phyloP scores from a whole-genome alignment of 23 tunicate genomes.

The Botrylloides violaceus region DNA sequence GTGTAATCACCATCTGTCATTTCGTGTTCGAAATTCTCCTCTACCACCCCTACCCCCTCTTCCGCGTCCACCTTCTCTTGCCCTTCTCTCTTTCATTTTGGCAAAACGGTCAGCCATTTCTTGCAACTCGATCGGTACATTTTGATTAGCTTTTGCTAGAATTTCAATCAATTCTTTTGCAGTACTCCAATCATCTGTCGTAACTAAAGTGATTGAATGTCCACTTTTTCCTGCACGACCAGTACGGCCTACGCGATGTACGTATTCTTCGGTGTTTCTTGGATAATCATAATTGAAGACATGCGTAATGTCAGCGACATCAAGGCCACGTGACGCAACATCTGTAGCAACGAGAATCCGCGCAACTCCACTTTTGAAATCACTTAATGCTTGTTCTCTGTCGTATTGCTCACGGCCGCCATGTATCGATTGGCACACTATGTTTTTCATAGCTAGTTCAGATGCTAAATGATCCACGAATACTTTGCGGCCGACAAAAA shows the following conservation, averaged over 20 bases:
- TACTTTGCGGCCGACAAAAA: constrained; percentile 63
- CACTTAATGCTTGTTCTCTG: constrained; percentile 79
- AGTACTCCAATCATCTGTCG: constrained; percentile 75
- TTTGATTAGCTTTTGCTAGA: constrained; percentile 70
- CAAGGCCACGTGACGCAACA: constrained; percentile 95
- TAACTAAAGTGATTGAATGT: constrained; percentile 48
- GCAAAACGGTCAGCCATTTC: constrained; percentile 81
- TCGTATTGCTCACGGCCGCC: constrained; percentile 92
- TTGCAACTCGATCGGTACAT: constrained; percentile 60
- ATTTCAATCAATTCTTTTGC: constrained; percentile 73
- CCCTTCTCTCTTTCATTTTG: constrained; percentile 69
- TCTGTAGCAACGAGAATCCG: constrained; percentile 87
- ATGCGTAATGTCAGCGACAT: constrained; percentile 89
- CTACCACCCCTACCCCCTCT: constrained; percentile 32
- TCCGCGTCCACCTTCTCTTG: constrained; percentile 36
- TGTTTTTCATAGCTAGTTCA: constrained; percentile 28
- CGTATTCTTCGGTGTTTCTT: constrained; percentile 94
- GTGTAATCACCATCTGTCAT: background rate
- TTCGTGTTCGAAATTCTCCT: constrained; percentile 3
- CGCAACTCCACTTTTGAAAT: constrained; percentile 61
- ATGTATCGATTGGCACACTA: constrained; percentile 71
- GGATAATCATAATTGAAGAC: constrained; percentile 94
- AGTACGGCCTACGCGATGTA: constrained; percentile 94
- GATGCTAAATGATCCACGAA: constrained; percentile 55
- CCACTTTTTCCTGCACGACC: constrained; percentile 88